Evolutionary conservation across 2,888 invertebrate species (phyloP).

Genomic region (Tetranychus truncatus): DNA sequence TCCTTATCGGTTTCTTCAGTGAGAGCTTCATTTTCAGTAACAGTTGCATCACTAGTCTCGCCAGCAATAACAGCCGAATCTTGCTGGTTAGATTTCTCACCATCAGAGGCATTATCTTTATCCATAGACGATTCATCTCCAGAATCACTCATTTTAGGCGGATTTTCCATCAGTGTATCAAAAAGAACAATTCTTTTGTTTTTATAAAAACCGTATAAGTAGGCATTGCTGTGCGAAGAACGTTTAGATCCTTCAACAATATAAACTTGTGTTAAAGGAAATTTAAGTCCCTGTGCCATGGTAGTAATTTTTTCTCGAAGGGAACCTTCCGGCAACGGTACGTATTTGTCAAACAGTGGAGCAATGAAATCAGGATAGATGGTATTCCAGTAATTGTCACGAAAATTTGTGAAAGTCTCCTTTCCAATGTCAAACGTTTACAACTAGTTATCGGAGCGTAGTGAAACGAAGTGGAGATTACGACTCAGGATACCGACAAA

Average conservation of each 20-base stretch:
- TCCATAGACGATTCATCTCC: constrained; percentile 32
- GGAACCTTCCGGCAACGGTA: constrained; percentile 77
- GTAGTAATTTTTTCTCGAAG: constrained; percentile 65
- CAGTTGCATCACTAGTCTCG: constrained; percentile 26
- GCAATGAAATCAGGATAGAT: constrained; percentile 85
- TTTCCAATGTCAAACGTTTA: background rate
- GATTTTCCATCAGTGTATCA: constrained; percentile 71
- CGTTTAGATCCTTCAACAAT: constrained; percentile 92
- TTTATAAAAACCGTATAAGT: constrained; percentile 90
- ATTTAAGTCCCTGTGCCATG: constrained; percentile 62
- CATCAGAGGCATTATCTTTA: background rate
- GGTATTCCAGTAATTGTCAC: constrained; percentile 35
- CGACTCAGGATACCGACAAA: too few relatives aligned
- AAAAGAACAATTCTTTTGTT: constrained; percentile 91
- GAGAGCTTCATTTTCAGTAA: constrained; percentile 24
- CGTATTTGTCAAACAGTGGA: constrained; percentile 91
- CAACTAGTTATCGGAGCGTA: too few relatives aligned
- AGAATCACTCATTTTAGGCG: background rate
- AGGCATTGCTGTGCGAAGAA: constrained; percentile 93
- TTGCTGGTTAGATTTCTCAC: background rate
- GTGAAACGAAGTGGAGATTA: too few relatives aligned
- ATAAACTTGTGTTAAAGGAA: constrained; percentile 79
- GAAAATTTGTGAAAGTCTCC: background rate
- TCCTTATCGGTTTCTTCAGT: background rate
- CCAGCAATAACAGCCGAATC: background rate